phyloP scores from a whole-genome alignment of 2,888 invertebrate species.

The Tachystola acroxantha region DNA sequence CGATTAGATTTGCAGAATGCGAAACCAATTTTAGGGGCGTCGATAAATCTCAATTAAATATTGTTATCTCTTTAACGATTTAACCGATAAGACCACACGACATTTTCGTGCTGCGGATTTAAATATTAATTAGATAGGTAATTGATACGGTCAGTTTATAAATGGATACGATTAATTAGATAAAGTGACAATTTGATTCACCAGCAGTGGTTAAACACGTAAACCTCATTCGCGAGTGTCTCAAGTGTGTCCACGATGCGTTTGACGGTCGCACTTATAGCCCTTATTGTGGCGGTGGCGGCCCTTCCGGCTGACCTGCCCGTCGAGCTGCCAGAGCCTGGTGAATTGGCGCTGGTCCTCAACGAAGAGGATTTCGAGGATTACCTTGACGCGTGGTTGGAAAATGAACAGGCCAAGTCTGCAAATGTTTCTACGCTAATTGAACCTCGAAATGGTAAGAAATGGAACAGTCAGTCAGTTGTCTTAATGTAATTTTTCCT shows the following conservation, averaged over 20 bases:
- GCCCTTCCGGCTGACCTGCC: slow-evolving; percentile 25
- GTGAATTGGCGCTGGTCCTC: slow-evolving; percentile 47
- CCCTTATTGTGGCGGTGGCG: slow-evolving; percentile 24
- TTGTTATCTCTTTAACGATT: background rate
- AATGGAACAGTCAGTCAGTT: slow-evolving; percentile 1
- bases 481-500: too few species aligned
- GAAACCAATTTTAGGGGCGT: background rate
- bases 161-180: background rate
- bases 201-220: background rate
- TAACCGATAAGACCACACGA: background rate
- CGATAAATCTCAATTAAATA: background rate
- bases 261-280: slow-evolving; percentile 25
- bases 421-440: slow-evolving; percentile 20
- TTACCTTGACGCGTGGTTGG: slow-evolving; percentile 61
- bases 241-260: slow-evolving; percentile 14
- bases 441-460: background rate
- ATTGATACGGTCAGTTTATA: too few species aligned
- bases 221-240: too few species aligned
- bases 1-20: too few species aligned
- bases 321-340: slow-evolving; percentile 44
- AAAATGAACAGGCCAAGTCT: slow-evolving; percentile 37
- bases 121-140: background rate
- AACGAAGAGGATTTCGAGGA: slow-evolving; percentile 69
- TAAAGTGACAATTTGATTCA: background rate
- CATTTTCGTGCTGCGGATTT: background rate